Conservation (phyloP, 2,888 invertebrate genomes). For the Thecocarcelia acutangulata region DNA sequence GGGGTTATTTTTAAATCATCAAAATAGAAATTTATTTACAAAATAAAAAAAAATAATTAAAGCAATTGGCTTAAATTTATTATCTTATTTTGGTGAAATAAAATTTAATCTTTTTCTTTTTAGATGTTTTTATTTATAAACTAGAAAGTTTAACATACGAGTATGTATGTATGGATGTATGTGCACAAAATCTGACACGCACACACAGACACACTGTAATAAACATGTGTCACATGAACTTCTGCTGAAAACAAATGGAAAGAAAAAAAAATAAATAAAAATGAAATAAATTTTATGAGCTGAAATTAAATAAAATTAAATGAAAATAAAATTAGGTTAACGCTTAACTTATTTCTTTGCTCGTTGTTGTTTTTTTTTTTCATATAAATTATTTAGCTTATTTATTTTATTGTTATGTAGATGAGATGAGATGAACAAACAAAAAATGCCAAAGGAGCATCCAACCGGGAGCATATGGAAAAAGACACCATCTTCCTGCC, state of each 20-base stretch:
- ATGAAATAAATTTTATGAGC: conserved; percentile 69
- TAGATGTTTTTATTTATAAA: neutral
- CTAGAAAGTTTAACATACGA: neutral
- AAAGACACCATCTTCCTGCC: neutral
- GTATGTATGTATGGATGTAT: too few relatives aligned
- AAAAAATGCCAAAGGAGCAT: conserved; percentile 19
- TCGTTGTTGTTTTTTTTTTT: conserved; percentile 22
- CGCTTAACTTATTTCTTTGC: conserved; percentile 71
- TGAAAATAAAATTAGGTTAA: conserved; percentile 74
- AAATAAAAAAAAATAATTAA: neutral
- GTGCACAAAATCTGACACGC: too few relatives aligned
- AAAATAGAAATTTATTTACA: neutral
- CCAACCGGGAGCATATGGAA: neutral
- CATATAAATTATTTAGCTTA: conserved; percentile 56
- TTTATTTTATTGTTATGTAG: conserved; percentile 72
- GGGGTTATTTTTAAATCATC: conserved; percentile 21
- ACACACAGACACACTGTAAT: conserved; percentile 17
- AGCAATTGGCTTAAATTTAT: conserved; percentile 48
- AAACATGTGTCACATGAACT: conserved; percentile 39
- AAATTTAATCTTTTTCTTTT: conserved; percentile 48
- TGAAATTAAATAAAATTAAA: conserved; percentile 73
- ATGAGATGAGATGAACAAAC: conserved; percentile 56
- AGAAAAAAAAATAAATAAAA: conserved; percentile 42
- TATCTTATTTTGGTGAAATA: conserved; percentile 55
- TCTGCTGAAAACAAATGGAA: conserved; percentile 13